phyloP scores from a whole-genome alignment of 2,113 vertebrate genomes.

The Oreochromis tanganicae region DNA sequence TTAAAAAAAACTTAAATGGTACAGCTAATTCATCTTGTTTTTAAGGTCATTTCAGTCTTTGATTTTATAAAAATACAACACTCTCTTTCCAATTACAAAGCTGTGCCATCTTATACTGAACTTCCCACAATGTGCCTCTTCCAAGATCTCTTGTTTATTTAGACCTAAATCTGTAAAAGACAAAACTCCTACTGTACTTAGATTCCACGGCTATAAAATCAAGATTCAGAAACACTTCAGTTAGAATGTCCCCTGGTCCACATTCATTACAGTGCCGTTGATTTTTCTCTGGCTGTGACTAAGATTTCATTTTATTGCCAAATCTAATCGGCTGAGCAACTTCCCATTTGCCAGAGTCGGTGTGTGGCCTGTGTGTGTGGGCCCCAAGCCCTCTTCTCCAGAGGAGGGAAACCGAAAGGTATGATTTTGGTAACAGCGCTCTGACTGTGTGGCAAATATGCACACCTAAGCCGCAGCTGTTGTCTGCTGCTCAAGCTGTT shows the following conservation, averaged over 20 bases:
- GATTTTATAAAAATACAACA: not conserved
- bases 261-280: accelerated
- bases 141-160: not conserved
- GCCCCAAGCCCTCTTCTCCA: not conserved
- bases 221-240: not conserved
- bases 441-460: not conserved
- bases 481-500: slow-evolving; percentile 19
- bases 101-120: not conserved
- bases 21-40: accelerated
- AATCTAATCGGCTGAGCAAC: slow-evolving; percentile 4
- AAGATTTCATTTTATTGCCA: not conserved
- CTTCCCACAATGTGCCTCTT: not conserved
- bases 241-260: not conserved
- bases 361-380: not conserved
- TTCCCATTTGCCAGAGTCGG: not conserved
- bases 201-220: not conserved
- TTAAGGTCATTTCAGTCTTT: not conserved
- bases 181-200: not conserved
- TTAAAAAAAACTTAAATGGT: not conserved
- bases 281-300: not conserved
- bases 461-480: slow-evolving; percentile 45
- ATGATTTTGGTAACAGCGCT: not conserved
- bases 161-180: not conserved
- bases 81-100: not conserved
- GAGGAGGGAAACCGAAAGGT: not conserved